These are phyloP conservation scores for Drosophila serrata DNA, from an alignment of 1,140 invertebrate genomes.

Conservation along the genomic window DNA sequence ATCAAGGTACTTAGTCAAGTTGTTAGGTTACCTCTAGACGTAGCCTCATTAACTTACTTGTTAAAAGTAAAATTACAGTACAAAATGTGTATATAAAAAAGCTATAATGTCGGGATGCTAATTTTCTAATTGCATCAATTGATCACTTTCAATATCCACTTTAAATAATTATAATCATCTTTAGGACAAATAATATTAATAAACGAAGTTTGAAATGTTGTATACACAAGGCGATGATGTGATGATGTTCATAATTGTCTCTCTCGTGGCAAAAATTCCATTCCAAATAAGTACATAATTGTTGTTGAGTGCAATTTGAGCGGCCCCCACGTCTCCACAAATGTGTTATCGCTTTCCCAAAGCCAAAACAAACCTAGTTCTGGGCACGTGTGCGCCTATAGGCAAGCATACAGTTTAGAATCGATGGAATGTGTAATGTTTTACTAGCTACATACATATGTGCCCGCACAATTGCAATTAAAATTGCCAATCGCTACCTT, in stretches of 20 bases:
- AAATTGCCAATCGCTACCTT: slow-evolving; percentile 35
- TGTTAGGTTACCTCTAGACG: slow-evolving; percentile 12
- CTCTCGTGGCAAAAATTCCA: slow-evolving; percentile 3
- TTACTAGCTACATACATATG: neutral
- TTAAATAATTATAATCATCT: neutral
- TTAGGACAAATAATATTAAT: no score
- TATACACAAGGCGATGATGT: neutral
- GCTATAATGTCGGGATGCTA: neutral
- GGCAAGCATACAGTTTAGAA: slow-evolving; percentile 14
- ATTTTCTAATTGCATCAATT: neutral
- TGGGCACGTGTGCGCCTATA: slow-evolving; percentile 39
- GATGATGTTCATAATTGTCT: neutral
- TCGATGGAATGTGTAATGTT: neutral
- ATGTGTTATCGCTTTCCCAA: slow-evolving; percentile 30
- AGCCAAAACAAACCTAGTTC: slow-evolving; percentile 31
- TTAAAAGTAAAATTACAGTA: slow-evolving; percentile 1
- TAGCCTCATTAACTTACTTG: neutral
- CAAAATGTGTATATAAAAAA: neutral
- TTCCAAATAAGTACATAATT: slow-evolving; percentile 12
- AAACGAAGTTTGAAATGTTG: neutral
- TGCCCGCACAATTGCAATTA: slow-evolving; percentile 26
- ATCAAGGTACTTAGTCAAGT: slow-evolving; percentile 37
- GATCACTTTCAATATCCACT: neutral
- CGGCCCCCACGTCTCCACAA: slow-evolving; percentile 42
- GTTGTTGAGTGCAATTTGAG: slow-evolving; percentile 35